These are phyloP conservation scores for Mesembrinibis cayennensis DNA, from an alignment of 2,113 vertebrate genomes.

Conservation along the genomic window DNA sequence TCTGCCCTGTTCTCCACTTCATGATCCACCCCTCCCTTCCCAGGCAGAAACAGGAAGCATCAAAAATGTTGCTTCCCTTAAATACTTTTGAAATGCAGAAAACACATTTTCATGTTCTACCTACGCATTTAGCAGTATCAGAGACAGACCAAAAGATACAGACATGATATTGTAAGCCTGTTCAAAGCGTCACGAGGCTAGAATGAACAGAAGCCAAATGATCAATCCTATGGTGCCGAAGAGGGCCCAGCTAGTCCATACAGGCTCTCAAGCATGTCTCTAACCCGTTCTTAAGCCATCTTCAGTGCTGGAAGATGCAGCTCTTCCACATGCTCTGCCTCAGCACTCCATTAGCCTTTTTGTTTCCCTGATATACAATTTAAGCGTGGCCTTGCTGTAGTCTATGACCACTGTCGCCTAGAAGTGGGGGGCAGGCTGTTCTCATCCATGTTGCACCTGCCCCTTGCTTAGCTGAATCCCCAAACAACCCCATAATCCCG, in stretches of 20 bases:
- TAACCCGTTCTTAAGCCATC: not conserved
- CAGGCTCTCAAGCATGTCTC: not conserved
- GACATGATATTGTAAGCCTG: not conserved
- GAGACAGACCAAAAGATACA: not conserved
- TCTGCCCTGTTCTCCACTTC: not conserved
- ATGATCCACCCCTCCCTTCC: not conserved
- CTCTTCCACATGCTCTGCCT: not conserved
- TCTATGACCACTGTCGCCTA: not conserved
- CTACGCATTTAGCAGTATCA: fast-evolving
- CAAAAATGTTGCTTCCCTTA: not conserved
- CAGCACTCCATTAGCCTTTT: not conserved
- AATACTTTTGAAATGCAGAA: not conserved
- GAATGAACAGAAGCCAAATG: not conserved
- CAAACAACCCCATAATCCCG: not conserved
- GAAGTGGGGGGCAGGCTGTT: fast-evolving
- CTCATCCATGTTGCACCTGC: not conserved
- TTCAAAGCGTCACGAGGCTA: not conserved
- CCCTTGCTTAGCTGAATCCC: not conserved
- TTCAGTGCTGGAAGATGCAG: not conserved
- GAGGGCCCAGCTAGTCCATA: not conserved
- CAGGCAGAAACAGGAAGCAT: not conserved
- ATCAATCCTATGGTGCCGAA: fast-evolving
- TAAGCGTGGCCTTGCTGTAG: not conserved
- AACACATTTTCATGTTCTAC: not conserved
- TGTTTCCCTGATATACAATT: not conserved